Evolutionary conservation across 2,797 vertebrate genomes (phyloP), one percentile per base, ranked within the genome.

Genomic region (Remorina albescens): DNA sequence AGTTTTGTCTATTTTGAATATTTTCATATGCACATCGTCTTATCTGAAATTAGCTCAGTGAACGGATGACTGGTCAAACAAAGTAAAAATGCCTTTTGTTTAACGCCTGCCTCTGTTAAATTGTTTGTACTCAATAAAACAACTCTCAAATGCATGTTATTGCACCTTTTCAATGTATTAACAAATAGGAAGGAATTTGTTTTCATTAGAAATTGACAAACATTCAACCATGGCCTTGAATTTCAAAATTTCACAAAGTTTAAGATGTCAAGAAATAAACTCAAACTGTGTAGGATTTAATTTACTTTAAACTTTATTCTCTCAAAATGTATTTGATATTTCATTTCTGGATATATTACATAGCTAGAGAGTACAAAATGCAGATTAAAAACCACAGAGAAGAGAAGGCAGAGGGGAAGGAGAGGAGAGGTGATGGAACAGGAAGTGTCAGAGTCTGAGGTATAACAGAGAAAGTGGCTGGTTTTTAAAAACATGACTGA

Each of bases 301-400:
- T 85, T 89, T 82, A 41, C 87, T 85, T 91, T 80, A 90, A 91
- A 91, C 81, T 91, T 91, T 88, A 90, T 88, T 91, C 76, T 92
- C 80, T 90, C 85, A 92, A 93, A 94, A 92, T 78, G 81, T 86
- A 76, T 76, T 71, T 59, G 70, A 78, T 80, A 70, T 76, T 83
- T 86, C 83, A 87, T 87, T 67, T 80, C 60, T 57, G 74, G 62
- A 77, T 87, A 88, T 90, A 87, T 92, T 91, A 92, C 87, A 92
- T 66, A 69, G 77, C 80, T 81, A 70, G 76, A 86, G 85, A 92
- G 86, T 94, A 93, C 75, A 92, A 94, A 93, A 93, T 86, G 87
- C 86, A 86, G 83, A 83, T 88, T 89, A 89, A 84, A 91, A 93
- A 90, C 86, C 90, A 89, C 83, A 26, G 60, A 88, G 83, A 57